These are phyloP conservation scores for Sussaba pulchella DNA, from an alignment of 2,888 invertebrate genomes.

Conservation along the genomic window DNA sequence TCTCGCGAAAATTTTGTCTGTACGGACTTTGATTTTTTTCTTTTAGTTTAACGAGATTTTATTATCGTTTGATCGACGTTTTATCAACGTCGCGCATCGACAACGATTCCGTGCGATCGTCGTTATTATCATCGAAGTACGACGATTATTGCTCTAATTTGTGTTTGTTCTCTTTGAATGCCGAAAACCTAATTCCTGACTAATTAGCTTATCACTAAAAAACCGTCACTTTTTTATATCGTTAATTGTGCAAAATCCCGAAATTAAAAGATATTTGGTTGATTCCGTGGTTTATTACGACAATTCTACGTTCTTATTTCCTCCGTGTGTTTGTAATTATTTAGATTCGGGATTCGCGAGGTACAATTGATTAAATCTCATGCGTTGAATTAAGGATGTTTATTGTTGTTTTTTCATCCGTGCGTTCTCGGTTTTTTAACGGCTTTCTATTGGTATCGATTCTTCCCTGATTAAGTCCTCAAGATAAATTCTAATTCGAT, in stretches of 20 bases:
- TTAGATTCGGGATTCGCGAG: constrained; percentile 11
- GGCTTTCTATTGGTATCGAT: background rate
- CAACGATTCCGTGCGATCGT: no score
- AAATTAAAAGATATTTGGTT: background rate
- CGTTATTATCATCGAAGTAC: no score
- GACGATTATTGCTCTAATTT: no score
- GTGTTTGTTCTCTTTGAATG: background rate
- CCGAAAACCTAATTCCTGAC: constrained; percentile 13
- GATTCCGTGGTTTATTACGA: no score
- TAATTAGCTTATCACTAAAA: constrained; percentile 10
- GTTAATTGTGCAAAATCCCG: constrained; percentile 14
- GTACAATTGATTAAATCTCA: background rate
- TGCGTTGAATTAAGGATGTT: constrained; percentile 14
- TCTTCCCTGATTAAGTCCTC: background rate
- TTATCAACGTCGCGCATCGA: no score
- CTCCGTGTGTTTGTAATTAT: background rate
- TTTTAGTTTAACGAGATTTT: no score
- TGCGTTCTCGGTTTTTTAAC: background rate
- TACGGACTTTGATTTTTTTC: constrained; percentile 17
- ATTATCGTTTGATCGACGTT: no score
- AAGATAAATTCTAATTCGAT: constrained; percentile 6
- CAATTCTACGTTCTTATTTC: background rate
- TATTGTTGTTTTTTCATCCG: background rate
- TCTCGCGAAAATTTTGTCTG: no score
- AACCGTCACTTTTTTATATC: background rate